phyloP scores from a whole-genome alignment of 1,140 invertebrate genomes.

The Danaus plexippus region DNA sequence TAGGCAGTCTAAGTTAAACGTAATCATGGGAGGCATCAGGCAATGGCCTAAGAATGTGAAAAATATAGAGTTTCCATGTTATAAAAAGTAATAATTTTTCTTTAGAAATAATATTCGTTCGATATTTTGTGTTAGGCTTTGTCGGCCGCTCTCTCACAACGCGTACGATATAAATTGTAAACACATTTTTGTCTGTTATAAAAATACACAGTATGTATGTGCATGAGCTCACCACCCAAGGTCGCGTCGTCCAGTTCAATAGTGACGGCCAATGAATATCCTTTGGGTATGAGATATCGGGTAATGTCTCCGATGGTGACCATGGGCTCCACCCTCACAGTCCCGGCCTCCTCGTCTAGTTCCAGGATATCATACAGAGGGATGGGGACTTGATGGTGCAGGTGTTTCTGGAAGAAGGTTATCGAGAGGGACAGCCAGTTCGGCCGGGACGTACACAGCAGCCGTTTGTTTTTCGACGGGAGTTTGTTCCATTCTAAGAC shows the following conservation, averaged over 20 bases:
- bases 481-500: conserved; percentile 74
- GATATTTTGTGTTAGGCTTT: too few relatives aligned
- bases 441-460: conserved; percentile 77
- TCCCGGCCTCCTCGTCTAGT: conserved; percentile 75
- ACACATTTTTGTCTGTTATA: too few relatives aligned
- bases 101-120: too few relatives aligned
- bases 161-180: too few relatives aligned
- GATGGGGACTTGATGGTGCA: conserved; percentile 75
- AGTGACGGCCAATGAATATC: conserved; percentile 84
- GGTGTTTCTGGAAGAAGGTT: conserved; percentile 77
- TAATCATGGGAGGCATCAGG: too few relatives aligned
- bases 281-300: conserved; percentile 78
- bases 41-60: too few relatives aligned
- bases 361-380: conserved; percentile 80
- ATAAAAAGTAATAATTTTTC: too few relatives aligned
- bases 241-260: conserved; percentile 88
- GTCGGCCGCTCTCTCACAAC: too few relatives aligned
- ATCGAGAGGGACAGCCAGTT: conserved; percentile 80
- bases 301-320: conserved; percentile 88
- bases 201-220: too few relatives aligned
- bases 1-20: too few relatives aligned
- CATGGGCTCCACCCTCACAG: conserved; percentile 83
- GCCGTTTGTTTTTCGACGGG: conserved; percentile 65
- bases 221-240: conserved; percentile 69
- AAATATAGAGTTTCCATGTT: too few relatives aligned